phyloP scores from a whole-genome alignment of 2,888 invertebrate species.

The Drosophila phalerata region DNA sequence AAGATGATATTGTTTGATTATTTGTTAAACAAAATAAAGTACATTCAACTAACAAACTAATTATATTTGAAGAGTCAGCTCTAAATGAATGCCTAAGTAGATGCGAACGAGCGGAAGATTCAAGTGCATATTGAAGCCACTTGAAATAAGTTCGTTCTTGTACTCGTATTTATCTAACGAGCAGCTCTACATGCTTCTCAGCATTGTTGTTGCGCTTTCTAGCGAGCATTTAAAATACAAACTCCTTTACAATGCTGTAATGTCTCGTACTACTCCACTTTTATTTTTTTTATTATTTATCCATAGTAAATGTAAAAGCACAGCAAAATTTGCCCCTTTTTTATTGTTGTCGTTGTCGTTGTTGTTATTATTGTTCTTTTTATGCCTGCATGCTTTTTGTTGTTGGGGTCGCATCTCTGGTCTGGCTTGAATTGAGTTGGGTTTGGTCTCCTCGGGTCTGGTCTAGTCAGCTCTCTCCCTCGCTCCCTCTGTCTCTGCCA shows the following conservation, averaged over 20 bases:
- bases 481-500: neutral
- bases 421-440: neutral
- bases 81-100: neutral
- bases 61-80: constrained; percentile 4
- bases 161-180: constrained; percentile 6
- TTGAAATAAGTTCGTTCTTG: constrained; percentile 1
- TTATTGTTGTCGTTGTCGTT: neutral
- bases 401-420: constrained; percentile 25
- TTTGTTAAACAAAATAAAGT: constrained; percentile 1
- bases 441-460: constrained; percentile 13
- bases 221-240: constrained; percentile 33
- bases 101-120: neutral
- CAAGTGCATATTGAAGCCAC: neutral
- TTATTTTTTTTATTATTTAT: constrained; percentile 19
- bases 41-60: constrained; percentile 1
- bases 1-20: neutral
- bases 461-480: constrained; percentile 4
- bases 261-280: constrained; percentile 19
- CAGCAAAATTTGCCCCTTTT: constrained; percentile 9
- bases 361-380: constrained; percentile 45
- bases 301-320: constrained; percentile 21
- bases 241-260: constrained; percentile 38
- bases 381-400: constrained; percentile 50
- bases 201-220: constrained; percentile 6
- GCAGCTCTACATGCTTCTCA: neutral